These are phyloP conservation scores for Tipula vernalis DNA, from an alignment of 2,888 invertebrate genomes.

Conservation along the genomic window DNA sequence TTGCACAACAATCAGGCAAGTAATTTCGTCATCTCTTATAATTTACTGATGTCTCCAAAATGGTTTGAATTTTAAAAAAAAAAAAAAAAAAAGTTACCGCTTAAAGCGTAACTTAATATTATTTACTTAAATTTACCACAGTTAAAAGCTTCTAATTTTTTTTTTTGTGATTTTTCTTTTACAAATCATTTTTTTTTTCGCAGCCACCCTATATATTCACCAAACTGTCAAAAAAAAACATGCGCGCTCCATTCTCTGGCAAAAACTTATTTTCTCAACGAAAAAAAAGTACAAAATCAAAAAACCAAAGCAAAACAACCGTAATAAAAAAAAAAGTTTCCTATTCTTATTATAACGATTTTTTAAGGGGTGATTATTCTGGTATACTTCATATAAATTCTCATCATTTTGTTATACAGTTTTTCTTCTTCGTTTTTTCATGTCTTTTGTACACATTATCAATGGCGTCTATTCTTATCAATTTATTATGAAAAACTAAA, in stretches of 20 bases:
- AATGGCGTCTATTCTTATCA: conserved; percentile 4
- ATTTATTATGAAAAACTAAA: neutral
- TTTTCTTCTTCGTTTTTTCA: conserved; percentile 4
- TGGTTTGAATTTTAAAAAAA: too few relatives aligned
- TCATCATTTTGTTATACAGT: neutral
- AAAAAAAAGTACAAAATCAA: neutral
- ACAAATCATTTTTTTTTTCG: neutral
- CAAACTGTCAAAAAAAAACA: neutral
- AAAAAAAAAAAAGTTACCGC: neutral
- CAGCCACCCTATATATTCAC: neutral
- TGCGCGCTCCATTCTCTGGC: neutral
- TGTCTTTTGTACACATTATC: neutral
- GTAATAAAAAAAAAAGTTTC: neutral
- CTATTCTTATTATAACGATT: neutral
- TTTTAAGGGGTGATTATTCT: neutral
- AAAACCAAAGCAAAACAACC: neutral
- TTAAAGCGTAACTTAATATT: neutral
- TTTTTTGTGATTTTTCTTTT: neutral
- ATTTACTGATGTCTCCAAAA: too few relatives aligned
- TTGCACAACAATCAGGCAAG: too few relatives aligned
- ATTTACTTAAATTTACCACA: neutral
- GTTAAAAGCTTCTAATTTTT: neutral
- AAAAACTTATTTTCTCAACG: neutral
- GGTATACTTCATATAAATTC: neutral
- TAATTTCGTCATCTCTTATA: too few relatives aligned